These are phyloP conservation scores for Drosophila subsilvestris DNA, from an alignment of 2,888 invertebrate species.

Conservation along the genomic window DNA sequence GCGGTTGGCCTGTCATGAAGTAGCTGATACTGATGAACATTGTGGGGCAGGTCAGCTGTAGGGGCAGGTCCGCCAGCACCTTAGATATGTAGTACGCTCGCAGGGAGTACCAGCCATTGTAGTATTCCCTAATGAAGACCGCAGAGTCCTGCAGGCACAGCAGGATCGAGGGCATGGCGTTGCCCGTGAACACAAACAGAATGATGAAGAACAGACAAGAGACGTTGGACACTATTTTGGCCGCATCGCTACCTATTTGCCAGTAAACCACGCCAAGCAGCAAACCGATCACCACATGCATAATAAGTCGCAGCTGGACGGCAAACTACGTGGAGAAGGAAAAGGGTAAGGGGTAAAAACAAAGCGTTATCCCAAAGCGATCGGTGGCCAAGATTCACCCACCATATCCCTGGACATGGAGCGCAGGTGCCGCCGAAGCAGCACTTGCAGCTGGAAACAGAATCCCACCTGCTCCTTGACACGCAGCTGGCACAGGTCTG, in stretches of 20 bases:
- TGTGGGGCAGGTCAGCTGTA: constrained; percentile 90
- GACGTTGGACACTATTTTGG: constrained; percentile 92
- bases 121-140: constrained; percentile 91
- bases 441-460: constrained; percentile 84
- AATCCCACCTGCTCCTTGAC: constrained; percentile 78
- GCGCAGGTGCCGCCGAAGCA: constrained; percentile 85
- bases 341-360: neutral
- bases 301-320: constrained; percentile 88
- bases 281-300: constrained; percentile 91
- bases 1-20: constrained; percentile 89
- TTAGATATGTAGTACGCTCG: constrained; percentile 92
- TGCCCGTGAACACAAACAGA: constrained; percentile 96
- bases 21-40: constrained; percentile 90
- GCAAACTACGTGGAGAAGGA: constrained; percentile 64
- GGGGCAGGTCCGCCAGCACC: constrained; percentile 90
- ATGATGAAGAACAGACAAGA: constrained; percentile 95
- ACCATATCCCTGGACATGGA: constrained; percentile 84
- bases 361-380: neutral
- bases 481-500: constrained; percentile 35
- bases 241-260: constrained; percentile 92
- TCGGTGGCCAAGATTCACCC: constrained; percentile 53
- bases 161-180: constrained; percentile 94
- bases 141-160: constrained; percentile 93
- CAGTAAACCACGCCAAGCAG: constrained; percentile 93
- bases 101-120: constrained; percentile 95